Conservation (phyloP, 2,113 vertebrate species). For the Thryonomys swinderianus region DNA sequence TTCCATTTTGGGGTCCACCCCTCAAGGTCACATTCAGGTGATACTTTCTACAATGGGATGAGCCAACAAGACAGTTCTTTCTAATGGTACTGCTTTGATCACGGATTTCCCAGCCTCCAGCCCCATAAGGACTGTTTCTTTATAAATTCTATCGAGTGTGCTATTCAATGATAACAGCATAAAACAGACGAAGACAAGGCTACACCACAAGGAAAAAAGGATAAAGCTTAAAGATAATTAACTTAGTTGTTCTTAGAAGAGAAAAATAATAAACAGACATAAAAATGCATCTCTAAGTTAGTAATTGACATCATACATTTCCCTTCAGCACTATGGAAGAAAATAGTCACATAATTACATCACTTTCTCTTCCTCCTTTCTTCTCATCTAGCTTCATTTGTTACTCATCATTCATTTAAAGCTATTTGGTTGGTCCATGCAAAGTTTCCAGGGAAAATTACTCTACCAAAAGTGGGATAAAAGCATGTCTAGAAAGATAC, state of each 20-base stretch:
- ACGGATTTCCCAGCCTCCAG: neutral
- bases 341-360: slow-evolving; percentile 18
- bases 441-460: slow-evolving; percentile 33
- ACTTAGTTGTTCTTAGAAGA: neutral
- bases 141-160: neutral
- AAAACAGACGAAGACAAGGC: neutral
- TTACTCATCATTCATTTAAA: slow-evolving; percentile 51
- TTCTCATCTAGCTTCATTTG: neutral
- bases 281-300: neutral
- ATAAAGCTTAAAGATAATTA: slow-evolving; percentile 48
- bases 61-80: neutral
- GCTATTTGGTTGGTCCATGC: neutral
- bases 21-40: neutral
- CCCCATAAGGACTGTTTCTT: neutral
- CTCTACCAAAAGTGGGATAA: neutral
- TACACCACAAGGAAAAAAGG: slow-evolving; percentile 2
- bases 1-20: neutral
- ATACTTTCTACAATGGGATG: neutral
- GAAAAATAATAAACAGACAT: slow-evolving; percentile 23
- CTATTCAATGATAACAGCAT: neutral
- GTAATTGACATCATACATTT: slow-evolving; percentile 11
- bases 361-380: neutral
- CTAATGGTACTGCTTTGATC: neutral
- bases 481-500: neutral
- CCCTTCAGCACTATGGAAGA: neutral